phyloP scores from a whole-genome alignment of 2,797 vertebrate species.

The Jordanella pulchra region DNA sequence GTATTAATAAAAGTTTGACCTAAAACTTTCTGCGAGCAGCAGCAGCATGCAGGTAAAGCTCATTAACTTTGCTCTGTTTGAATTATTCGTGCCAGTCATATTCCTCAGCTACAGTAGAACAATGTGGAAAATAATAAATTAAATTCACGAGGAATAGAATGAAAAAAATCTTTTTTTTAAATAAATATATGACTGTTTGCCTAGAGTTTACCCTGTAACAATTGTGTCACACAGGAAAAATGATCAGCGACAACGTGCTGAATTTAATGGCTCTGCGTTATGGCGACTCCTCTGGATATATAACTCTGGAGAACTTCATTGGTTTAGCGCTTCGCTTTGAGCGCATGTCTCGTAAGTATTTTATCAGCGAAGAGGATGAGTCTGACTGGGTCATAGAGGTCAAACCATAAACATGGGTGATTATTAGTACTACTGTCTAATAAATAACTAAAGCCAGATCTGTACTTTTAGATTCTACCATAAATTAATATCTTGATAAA shows the following conservation, averaged over 20 bases:
- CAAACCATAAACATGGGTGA: neutral
- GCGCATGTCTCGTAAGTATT: constrained; percentile 82
- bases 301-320: constrained; percentile 84
- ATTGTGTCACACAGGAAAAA: constrained; percentile 50
- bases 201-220: too few relatives aligned
- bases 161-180: too few relatives aligned
- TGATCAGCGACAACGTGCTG: constrained; percentile 50
- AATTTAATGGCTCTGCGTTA: constrained; percentile 80
- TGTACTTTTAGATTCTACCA: neutral
- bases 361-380: neutral
- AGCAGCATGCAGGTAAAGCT: too few relatives aligned
- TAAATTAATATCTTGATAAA: neutral
- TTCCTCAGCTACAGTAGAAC: too few relatives aligned
- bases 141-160: too few relatives aligned
- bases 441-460: neutral
- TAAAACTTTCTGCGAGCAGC: too few relatives aligned
- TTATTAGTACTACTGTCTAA: too few relatives aligned
- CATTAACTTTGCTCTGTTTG: too few relatives aligned
- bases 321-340: constrained; percentile 80
- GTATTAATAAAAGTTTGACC: too few relatives aligned
- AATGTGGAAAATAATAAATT: too few relatives aligned
- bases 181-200: neutral
- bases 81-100: too few relatives aligned
- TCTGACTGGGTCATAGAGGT: neutral
- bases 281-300: constrained; percentile 70